Percentiles rank a stretch among this genome's conserved stretches.
Conservation (phyloP, 1,140 invertebrate genomes). For the Lucilia cuprina region DNA sequence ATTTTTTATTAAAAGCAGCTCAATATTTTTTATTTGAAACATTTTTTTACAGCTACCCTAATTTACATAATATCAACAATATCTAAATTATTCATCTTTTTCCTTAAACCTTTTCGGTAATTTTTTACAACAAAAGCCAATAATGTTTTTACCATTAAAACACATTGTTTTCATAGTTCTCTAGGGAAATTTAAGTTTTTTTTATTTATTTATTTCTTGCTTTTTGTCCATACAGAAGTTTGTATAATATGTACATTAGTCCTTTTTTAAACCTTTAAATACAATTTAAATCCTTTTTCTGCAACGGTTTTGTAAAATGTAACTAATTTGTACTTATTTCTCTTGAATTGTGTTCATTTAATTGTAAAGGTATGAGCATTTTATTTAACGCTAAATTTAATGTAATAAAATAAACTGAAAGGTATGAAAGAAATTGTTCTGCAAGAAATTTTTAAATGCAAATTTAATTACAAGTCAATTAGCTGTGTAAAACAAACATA, state of each 20-base stretch:
- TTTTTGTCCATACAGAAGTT: no score
- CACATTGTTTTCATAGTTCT: constrained; percentile 10
- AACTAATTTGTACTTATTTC: background rate
- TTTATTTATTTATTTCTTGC: background rate
- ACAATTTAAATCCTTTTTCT: background rate
- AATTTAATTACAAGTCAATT: background rate
- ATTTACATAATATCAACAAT: background rate
- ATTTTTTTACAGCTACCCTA: no score
- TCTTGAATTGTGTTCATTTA: background rate
- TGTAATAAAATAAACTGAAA: background rate
- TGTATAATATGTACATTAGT: background rate
- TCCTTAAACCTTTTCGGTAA: background rate
- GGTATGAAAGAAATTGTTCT: background rate
- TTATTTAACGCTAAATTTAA: background rate
- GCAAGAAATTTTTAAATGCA: background rate
- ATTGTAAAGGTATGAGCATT: background rate
- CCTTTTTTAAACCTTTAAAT: background rate
- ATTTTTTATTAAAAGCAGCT: no score
- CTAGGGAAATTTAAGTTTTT: background rate
- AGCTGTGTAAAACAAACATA: background rate
- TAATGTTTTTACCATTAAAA: constrained; percentile 11
- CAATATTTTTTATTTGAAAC: no score
- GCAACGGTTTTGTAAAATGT: background rate
- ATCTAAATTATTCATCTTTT: constrained; percentile 1
- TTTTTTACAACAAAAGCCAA: background rate